Percentiles rank a stretch among this genome's conserved stretches.
phyloP scores from a whole-genome alignment of 1,140 invertebrate species.

The Orius insidiosus region DNA sequence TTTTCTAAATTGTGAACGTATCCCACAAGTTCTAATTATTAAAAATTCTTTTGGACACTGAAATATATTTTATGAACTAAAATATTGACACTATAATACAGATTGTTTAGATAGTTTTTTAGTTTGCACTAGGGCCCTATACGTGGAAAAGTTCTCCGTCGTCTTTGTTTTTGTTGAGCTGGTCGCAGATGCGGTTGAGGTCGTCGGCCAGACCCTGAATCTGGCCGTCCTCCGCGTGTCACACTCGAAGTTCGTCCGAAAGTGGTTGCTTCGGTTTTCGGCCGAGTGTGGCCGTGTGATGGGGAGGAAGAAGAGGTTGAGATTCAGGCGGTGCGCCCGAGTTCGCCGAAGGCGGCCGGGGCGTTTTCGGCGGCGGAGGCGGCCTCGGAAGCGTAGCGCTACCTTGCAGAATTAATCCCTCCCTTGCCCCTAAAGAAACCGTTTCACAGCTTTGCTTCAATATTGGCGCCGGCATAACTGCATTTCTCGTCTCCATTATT shows the following conservation, averaged over 20 bases:
- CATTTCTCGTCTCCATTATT: conserved; percentile 18
- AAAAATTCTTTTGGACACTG: too few relatives aligned
- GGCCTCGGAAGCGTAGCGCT: conserved; percentile 16
- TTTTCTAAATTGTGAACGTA: too few relatives aligned
- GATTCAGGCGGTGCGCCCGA: conserved; percentile 14
- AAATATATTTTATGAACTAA: too few relatives aligned
- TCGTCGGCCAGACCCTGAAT: conserved; percentile 19
- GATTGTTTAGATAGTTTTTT: too few relatives aligned
- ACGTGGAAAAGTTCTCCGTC: conserved; percentile 18
- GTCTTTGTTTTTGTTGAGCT: conserved; percentile 16
- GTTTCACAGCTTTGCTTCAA: conserved; percentile 13
- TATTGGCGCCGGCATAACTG: conserved; percentile 10
- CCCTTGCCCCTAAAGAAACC: conserved; percentile 1
- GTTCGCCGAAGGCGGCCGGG: conserved; percentile 1
- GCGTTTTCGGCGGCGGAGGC: conserved; percentile 18
- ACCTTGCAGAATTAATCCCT: not conserved
- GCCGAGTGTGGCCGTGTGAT: conserved; percentile 11
- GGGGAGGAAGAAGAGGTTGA: conserved; percentile 19
- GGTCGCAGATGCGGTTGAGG: conserved; percentile 20
- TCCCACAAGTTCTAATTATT: too few relatives aligned
- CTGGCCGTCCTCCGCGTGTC: conserved; percentile 19
- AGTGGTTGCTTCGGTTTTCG: conserved; percentile 11
- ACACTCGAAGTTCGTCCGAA: conserved; percentile 20
- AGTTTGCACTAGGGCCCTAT: not conserved
- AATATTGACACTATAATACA: too few relatives aligned